phyloP scores from a whole-genome alignment of 2,113 vertebrate species.

The Amia ocellicauda region DNA sequence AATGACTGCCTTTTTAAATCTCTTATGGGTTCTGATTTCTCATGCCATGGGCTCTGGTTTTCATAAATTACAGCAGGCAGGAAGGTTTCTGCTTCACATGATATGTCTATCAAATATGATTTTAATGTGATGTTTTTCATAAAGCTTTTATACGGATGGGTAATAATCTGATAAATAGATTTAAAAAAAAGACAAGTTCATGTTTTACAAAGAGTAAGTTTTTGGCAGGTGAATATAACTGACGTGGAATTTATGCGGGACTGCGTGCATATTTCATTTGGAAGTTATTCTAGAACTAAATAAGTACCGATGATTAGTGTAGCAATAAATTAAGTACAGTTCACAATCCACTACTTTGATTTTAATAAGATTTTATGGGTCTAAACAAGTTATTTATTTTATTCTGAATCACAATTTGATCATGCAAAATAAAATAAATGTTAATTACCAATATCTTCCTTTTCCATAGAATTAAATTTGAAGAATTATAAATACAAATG shows the following conservation, averaged over 20 bases:
- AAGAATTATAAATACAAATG: no score
- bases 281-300: no score
- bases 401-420: no score
- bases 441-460: no score
- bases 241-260: neutral
- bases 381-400: no score
- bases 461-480: no score
- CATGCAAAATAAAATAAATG: no score
- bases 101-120: slow-evolving; percentile 46
- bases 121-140: slow-evolving; percentile 40
- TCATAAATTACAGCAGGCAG: slow-evolving; percentile 38
- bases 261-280: neutral
- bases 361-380: no score
- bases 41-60: slow-evolving; percentile 35
- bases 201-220: neutral
- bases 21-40: slow-evolving; percentile 45
- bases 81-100: slow-evolving; percentile 54
- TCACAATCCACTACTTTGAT: no score
- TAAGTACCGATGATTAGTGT: no score
- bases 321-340: no score
- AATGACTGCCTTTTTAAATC: slow-evolving; percentile 10
- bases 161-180: slow-evolving; percentile 52
- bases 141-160: slow-evolving; percentile 44
- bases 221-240: neutral
- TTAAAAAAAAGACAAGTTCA: slow-evolving; percentile 32